These are phyloP conservation scores for Pseudopleuronectes americanus DNA, from an alignment of 2,797 vertebrate genomes.

Conservation along the genomic window DNA sequence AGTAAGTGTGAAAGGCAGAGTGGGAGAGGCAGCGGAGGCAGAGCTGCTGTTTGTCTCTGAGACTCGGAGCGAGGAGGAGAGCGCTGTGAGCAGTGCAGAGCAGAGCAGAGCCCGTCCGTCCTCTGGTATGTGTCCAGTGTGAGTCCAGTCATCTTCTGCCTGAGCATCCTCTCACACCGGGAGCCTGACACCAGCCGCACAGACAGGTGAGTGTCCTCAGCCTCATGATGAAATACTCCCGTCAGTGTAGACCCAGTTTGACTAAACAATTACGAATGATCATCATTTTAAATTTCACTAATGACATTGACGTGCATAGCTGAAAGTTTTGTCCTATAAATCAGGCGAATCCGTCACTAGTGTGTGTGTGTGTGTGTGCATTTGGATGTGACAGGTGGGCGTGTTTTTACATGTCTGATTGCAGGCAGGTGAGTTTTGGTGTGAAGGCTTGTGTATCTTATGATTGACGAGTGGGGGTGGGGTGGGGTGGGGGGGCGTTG, in stretches of 20 bases:
- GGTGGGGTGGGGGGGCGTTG: conserved; percentile 27
- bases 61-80: conserved; percentile 58
- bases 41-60: conserved; percentile 73
- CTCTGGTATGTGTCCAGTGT: conserved; percentile 66
- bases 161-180: conserved; percentile 43
- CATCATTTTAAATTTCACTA: background rate
- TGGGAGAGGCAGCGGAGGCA: conserved; percentile 62
- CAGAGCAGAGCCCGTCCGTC: conserved; percentile 35
- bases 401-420: conserved; percentile 23
- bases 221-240: conserved; percentile 17
- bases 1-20: conserved; percentile 67
- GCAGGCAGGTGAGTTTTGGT: conserved; percentile 15
- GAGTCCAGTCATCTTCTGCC: conserved; percentile 52
- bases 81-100: conserved; percentile 42
- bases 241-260: background rate
- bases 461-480: conserved; percentile 56
- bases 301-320: background rate
- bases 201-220: conserved; percentile 74
- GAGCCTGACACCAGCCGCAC: conserved; percentile 56
- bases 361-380: conserved; percentile 26
- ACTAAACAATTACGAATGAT: conserved; percentile 1
- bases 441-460: conserved; percentile 58
- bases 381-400: conserved; percentile 20
- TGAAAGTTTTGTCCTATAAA: conserved; percentile 48
- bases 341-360: conserved; percentile 32